phyloP scores from a whole-genome alignment of 1,140 invertebrate species.

The Monomorium pharaonis region DNA sequence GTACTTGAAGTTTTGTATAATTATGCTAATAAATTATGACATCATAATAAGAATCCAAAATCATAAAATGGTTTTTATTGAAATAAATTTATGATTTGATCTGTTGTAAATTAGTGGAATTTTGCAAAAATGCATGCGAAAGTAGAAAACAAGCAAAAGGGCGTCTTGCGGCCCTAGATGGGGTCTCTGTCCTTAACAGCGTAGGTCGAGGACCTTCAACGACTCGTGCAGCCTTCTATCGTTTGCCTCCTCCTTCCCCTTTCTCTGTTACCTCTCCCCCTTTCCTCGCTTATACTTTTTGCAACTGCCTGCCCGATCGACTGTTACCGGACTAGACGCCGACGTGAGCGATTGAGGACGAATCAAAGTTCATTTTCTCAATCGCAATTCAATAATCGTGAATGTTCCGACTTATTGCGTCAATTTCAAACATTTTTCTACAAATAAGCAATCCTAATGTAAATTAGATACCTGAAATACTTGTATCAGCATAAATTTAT shows the following conservation, averaged over 20 bases:
- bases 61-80: background rate
- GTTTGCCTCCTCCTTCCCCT: constrained; percentile 36
- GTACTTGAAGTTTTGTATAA: background rate
- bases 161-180: constrained; percentile 59
- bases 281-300: constrained; percentile 68
- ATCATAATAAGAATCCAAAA: background rate
- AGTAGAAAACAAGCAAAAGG: constrained; percentile 50
- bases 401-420: background rate
- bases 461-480: background rate
- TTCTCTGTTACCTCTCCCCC: constrained; percentile 23
- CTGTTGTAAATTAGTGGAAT: background rate
- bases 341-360: constrained; percentile 42
- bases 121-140: constrained; percentile 17
- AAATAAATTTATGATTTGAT: background rate
- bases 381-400: constrained; percentile 16
- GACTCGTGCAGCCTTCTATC: constrained; percentile 43
- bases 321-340: constrained; percentile 73
- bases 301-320: constrained; percentile 72
- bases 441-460: background rate
- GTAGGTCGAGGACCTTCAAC: constrained; percentile 76
- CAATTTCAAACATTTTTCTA: background rate
- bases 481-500: background rate
- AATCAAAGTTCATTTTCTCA: constrained; percentile 1
- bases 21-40: background rate
- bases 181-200: constrained; percentile 77